These are phyloP conservation scores for Agriotes lineatus DNA, from an alignment of 2,888 invertebrate genomes.

Conservation along the genomic window DNA sequence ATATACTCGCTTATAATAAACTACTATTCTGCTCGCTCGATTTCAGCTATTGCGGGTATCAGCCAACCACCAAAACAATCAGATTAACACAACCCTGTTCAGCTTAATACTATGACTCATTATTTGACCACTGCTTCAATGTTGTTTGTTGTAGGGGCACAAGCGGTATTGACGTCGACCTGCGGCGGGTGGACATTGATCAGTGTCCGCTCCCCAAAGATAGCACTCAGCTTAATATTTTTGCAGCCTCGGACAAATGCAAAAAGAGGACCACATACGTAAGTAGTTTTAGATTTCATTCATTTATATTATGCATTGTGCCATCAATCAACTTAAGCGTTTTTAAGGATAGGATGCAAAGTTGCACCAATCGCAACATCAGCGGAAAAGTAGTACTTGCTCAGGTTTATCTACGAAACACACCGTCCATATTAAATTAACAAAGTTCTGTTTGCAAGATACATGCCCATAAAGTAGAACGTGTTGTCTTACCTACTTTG, in stretches of 20 bases:
- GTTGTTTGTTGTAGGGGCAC: constrained; percentile 78
- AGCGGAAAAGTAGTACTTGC: too few species aligned
- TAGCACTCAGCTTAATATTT: constrained; percentile 87
- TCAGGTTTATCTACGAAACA: too few species aligned
- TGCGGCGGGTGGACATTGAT: constrained; percentile 94
- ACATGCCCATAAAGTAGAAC: too few species aligned
- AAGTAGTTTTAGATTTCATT: constrained; percentile 57
- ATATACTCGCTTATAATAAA: background rate
- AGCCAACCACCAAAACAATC: constrained; percentile 13
- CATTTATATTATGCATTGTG: too few species aligned
- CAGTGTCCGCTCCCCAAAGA: constrained; percentile 89
- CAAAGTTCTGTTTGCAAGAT: too few species aligned
- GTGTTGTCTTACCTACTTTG: too few species aligned
- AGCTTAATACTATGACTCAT: constrained; percentile 16
- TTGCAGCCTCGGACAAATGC: constrained; percentile 95
- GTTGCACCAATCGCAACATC: too few species aligned
- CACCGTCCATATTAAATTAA: too few species aligned
- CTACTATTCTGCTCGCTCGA: background rate
- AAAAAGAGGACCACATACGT: constrained; percentile 91
- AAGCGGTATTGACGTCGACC: constrained; percentile 95
- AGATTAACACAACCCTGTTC: constrained; percentile 16
- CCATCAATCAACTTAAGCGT: too few species aligned
- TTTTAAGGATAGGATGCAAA: too few species aligned
- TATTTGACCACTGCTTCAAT: constrained; percentile 17
- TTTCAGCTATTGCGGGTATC: background rate